Percentiles rank a stretch among this genome's conserved stretches.
Evolutionary conservation across 1,140 invertebrate species (phyloP).

Genomic region (Diabrotica virgifera): DNA sequence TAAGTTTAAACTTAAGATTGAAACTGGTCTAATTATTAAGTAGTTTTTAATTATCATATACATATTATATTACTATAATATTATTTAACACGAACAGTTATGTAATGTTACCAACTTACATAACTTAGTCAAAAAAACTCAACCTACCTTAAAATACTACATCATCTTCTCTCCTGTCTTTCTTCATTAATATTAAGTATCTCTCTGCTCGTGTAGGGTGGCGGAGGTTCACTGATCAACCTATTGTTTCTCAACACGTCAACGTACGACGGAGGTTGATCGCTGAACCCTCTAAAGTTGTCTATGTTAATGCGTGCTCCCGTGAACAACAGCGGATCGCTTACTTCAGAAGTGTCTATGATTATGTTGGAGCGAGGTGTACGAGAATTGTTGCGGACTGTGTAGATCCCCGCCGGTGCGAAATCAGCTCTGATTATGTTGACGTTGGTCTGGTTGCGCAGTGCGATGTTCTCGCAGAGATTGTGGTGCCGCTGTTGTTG

Average conservation of each 20-base stretch:
- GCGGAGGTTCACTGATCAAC: conserved; percentile 39
- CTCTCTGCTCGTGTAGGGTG: conserved; percentile 43
- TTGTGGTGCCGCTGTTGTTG: conserved; percentile 31
- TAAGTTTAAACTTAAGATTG: no score
- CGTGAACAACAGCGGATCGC: conserved; percentile 36
- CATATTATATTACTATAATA: no score
- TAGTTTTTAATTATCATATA: no score
- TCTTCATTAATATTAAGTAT: conserved; percentile 30
- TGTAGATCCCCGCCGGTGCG: conserved; percentile 29
- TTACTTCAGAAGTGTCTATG: conserved; percentile 35
- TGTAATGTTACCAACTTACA: no score
- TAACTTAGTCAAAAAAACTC: no score
- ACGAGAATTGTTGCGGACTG: conserved; percentile 26
- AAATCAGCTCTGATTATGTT: conserved; percentile 25
- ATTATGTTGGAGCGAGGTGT: conserved; percentile 30
- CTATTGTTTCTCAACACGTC: conserved; percentile 33
- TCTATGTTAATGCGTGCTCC: conserved; percentile 22
- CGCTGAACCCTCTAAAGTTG: conserved; percentile 23
- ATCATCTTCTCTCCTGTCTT: conserved; percentile 17
- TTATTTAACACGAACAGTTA: no score
- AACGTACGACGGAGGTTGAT: conserved; percentile 43
- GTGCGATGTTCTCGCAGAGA: conserved; percentile 29
- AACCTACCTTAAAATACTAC: not conserved
- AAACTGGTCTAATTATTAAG: no score
- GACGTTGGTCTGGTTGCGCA: conserved; percentile 36